Base-by-base conservation (phyloP, 2,113 vertebrate genomes). In the Heliornis fulica region DNA sequence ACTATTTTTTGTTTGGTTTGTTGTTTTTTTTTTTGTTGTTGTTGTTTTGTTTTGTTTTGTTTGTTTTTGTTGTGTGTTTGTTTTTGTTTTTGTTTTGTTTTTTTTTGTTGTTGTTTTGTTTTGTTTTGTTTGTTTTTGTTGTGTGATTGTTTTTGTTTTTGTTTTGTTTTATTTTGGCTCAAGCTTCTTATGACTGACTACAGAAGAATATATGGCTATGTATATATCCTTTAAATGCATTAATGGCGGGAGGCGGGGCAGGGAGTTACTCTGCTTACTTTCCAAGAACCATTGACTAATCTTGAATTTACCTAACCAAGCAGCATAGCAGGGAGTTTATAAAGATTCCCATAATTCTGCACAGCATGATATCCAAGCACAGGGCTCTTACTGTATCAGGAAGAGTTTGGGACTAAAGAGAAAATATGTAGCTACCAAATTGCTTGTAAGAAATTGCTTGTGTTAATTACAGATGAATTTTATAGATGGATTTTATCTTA, bases 291-390 rank as follows among this genome's bases (percentile, higher is more conserved):
- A 84, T 94, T 95, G 91, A 79, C 65, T 82, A 79, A 89, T 87
- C 87, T 59, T 79, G 76, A 92, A 86, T 50, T 96, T 74, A 93
- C 71, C 50, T 91, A 96, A 92, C 84, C 64, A 80, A 92, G 85
- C 51, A 80, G 66, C 4, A 26, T 43, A 83, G 38, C 60, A 59
- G 34, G n/a, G 64, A 89, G 17, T 93, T 96, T 90, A 64, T 86
- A 92, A 86, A 86, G 72, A 53, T 89, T 91, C 75, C 23, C 50
- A 63, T 80, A 88, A 83, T 90, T 95, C 76, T 86, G 28, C 51
- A 63, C 74, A 83, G n/a, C 28, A 51, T 4, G 32, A 0, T 0
- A 70, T 78, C 40, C 51, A 78, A 81, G 41, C 76, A 96, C 93
- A 97, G 79, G 90, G 60, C 59, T 88, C 38, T 70, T 75, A 88